Evolutionary conservation across 2,888 invertebrate species (phyloP), one percentile per base, ranked within the genome.

Genomic region (Thysanoteuthis rhombus): DNA sequence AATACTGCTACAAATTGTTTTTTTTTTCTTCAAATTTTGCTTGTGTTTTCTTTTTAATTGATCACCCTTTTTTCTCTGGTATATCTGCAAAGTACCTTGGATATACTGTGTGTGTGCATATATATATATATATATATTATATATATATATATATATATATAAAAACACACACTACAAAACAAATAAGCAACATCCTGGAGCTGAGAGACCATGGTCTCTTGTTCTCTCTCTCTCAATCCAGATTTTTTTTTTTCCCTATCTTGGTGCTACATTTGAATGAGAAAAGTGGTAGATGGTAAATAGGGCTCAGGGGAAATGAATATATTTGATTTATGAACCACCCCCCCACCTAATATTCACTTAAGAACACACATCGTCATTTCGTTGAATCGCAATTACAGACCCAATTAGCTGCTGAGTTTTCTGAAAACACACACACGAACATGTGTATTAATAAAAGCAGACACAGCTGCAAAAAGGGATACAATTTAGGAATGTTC

Each of bases 1-100:
- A 92, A 92, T 40, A 92, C 92, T 92, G 92, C 92, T 45, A 92
- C 40, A 92, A 92, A 40, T n/a, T 92, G 92, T 39, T 12, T 40
- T 92, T 42, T 6, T 5, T 92, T 22, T 32, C 12, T 40, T 25
- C 38, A 39, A 39, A 36, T 19, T 90, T 90, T 40, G 36, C 22
- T 39, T 38, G 38, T 39, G 6, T 90, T 90, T 12, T 39, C 6
- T 25, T 52, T 22, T 5, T 5, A n/a, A 8, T n/a, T 16, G 10
- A 36, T 75, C 12, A 36, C 10, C 75, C n/a, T 75, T n/a, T 75
- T 75, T 75, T n/a, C 75, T 75, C n/a, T 36, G 5, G 75, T 75
- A 16, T 75, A n/a, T 75, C n/a, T 75, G 16, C 12, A 75, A 75
- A 4, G 12, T 75, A 36, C 12, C n/a, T 75, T 75, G 75, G 75